Base-by-base conservation (phyloP, 2,113 vertebrate genomes). In the Conger conger region DNA sequence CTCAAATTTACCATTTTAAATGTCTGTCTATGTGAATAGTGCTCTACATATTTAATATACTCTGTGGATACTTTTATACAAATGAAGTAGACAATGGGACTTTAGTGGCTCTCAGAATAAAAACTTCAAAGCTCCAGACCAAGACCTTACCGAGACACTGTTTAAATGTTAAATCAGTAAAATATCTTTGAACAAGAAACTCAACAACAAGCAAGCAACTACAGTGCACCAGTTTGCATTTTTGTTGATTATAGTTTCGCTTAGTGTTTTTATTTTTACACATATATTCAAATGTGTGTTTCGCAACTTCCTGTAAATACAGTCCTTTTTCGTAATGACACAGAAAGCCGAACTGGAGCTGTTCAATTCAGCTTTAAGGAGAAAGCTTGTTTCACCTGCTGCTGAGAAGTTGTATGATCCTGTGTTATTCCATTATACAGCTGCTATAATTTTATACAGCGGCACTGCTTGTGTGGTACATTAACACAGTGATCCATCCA, bases 261-360 rank as follows among this genome's bases (percentile, higher is more conserved):
- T 63, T 50, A 50, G 9, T 15, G 11, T 50, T 63, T 63, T 63
- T 27, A 53, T 63, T 63, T 63, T 23, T 63, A 63, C 45, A 50
- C 4, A 33, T 73, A 73, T 73, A 0, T 7, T 73, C 68, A 73
- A 50, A 50, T 54, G 53, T 38, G 53, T 40, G 76, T 36, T 80
- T 4, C 30, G n/a, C 42, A 36, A n/a, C 13, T 88, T 57, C 84
- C 89, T 87, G 16, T 53, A 1, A 33, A 77, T 1, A 77, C 8
- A 27, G 57, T 27, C 18, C 8, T 73, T 9, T 73, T n/a, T 73
- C n/a, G 68, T 73, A 33, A 33, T 73, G 33, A 73, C 23, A 3
- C 60, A 73, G 68, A 8, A 73, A 73, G 68, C 68, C 13, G 2
- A 33, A 73, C n/a, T 30, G 68, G 68, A 33, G 30, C 8, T 50